phyloP scores from a whole-genome alignment of 2,797 vertebrate species.

The Limosa lapponica region DNA sequence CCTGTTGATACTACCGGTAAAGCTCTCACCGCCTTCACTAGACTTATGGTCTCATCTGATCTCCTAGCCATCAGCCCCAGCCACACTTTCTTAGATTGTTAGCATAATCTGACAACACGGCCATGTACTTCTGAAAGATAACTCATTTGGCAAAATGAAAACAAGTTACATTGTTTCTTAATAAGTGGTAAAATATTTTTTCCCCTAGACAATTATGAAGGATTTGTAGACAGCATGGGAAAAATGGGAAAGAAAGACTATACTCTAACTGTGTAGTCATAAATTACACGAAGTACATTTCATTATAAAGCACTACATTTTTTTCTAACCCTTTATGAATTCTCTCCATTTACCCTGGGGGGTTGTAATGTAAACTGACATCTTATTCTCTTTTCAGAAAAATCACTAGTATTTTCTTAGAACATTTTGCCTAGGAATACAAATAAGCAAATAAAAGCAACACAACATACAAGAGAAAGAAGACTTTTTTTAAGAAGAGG shows the following conservation, averaged over 20 bases:
- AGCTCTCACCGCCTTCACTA: neutral
- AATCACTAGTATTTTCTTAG: slow-evolving; percentile 56
- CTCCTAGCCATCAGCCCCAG: neutral
- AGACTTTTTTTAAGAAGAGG: neutral
- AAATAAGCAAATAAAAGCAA: slow-evolving; percentile 61
- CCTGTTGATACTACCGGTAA: neutral
- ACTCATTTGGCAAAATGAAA: slow-evolving; percentile 18
- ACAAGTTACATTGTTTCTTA: slow-evolving; percentile 56
- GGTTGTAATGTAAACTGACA: slow-evolving; percentile 78
- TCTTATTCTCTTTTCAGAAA: slow-evolving; percentile 76
- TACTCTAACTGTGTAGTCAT: slow-evolving; percentile 65
- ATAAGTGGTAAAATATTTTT: slow-evolving; percentile 52
- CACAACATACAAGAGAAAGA: neutral
- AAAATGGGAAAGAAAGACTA: slow-evolving; percentile 61
- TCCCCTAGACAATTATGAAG: slow-evolving; percentile 60
- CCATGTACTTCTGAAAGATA: neutral
- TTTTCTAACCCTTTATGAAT: slow-evolving; percentile 75
- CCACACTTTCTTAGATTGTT: accelerated
- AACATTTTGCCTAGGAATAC: slow-evolving; percentile 7
- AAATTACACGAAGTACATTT: slow-evolving; percentile 78
- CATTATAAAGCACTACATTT: slow-evolving; percentile 75
- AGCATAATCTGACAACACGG: neutral
- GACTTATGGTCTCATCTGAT: neutral
- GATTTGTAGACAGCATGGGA: slow-evolving; percentile 25
- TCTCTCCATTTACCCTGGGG: slow-evolving; percentile 72